Percentiles rank a stretch among this genome's conserved stretches.
Evolutionary conservation across 2,797 vertebrate genomes (phyloP).

Genomic region (Sus cebifrons): DNA sequence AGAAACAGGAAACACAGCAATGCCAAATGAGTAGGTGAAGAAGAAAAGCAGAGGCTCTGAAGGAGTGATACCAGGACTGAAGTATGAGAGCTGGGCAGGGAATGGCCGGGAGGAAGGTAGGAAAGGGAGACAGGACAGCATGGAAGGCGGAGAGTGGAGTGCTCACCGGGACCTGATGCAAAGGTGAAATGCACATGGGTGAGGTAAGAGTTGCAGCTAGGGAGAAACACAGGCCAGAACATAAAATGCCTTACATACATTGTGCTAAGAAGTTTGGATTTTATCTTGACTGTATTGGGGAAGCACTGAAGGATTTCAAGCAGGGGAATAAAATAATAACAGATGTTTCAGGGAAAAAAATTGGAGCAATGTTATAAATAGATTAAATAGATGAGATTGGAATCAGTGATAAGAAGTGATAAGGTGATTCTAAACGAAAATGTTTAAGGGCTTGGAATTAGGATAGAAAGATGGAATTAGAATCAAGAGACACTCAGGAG

Average conservation of each 20-base stretch:
- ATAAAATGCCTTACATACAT: not conserved
- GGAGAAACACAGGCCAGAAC: not conserved
- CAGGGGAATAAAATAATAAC: not conserved
- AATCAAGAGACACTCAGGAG: not conserved
- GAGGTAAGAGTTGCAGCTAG: not conserved
- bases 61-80: not conserved
- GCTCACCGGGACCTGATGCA: not conserved
- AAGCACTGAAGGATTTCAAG: slow-evolving; percentile 29
- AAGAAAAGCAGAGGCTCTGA: not conserved
- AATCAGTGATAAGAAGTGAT: not conserved
- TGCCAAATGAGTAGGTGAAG: not conserved
- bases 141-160: not conserved
- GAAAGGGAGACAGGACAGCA: not conserved
- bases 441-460: not conserved
- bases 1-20: not conserved
- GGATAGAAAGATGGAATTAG: not conserved
- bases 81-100: not conserved
- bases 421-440: slow-evolving; percentile 36
- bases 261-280: not conserved
- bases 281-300: not conserved
- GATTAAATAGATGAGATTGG: not conserved
- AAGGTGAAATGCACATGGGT: not conserved
- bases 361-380: not conserved
- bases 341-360: not conserved
- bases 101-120: not conserved